Evolutionary conservation across 2,888 invertebrate species (phyloP).

Genomic region (Cenopis cana): DNA sequence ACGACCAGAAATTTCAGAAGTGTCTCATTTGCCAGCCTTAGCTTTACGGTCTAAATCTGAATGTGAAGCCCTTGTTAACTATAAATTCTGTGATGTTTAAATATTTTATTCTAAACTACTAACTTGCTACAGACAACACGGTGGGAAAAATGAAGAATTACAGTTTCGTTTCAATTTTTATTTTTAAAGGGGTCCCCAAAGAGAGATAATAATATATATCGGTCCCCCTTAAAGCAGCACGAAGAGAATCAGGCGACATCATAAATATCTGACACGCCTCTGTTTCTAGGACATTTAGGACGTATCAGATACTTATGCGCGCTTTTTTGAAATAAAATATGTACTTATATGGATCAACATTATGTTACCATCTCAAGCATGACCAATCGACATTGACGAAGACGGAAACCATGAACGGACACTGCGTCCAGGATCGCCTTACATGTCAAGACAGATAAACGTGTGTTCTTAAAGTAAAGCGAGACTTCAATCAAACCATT

Average conservation of each 20-base stretch:
- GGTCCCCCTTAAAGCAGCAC: too few species aligned
- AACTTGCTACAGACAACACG: background rate
- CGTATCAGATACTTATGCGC: too few species aligned
- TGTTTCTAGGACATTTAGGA: too few species aligned
- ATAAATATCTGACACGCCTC: too few species aligned
- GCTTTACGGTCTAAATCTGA: background rate
- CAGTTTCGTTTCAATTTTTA: too few species aligned
- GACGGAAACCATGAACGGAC: slow-evolving; percentile 45
- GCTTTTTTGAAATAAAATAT: background rate
- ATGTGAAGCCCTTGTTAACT: background rate
- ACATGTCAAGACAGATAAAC: slow-evolving; percentile 34
- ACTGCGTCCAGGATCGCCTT: slow-evolving; percentile 44
- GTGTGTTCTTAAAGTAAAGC: slow-evolving; percentile 2
- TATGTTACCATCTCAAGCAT: slow-evolving; percentile 45
- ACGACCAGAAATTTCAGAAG: slow-evolving; percentile 27
- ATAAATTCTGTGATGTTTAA: background rate
- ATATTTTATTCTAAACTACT: background rate
- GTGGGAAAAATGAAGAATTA: too few species aligned
- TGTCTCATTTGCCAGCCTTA: slow-evolving; percentile 26
- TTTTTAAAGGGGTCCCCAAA: too few species aligned
- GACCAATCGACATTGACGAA: slow-evolving; percentile 45
- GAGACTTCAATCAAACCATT: slow-evolving; percentile 13
- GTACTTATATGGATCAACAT: slow-evolving; percentile 10
- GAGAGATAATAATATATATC: too few species aligned
- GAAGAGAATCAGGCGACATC: too few species aligned